Base-by-base conservation (phyloP, 2,888 invertebrate genomes). In the Plebejus argus region DNA sequence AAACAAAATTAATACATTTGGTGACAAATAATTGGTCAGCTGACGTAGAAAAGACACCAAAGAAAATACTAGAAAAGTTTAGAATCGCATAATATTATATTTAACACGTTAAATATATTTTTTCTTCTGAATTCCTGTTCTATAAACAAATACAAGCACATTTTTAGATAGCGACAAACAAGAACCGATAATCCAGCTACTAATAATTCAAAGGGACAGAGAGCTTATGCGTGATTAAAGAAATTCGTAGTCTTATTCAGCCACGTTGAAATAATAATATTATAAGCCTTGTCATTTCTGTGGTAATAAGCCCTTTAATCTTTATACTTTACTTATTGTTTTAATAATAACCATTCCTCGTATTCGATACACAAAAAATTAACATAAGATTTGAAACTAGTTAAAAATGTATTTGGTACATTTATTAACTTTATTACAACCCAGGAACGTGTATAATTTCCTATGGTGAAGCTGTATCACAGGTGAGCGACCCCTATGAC, bases 401-500 rank as follows among this genome's bases (percentile, higher is more conserved):
- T 28, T 28, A 28, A 28, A 28, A 28, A 28, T 1, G 2, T 28
- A 28, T 28, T 28, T 28, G 28, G 28, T 28, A 28, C 28, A 28
- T 28, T 49, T 20, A 61, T 61, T 20, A 20, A 61, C 8, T 58
- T 58, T 58, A 58, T 20, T 20, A 23, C 8, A 12, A 23, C 12
- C 15, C 28, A 28, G 28, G 15, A 33, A 66, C 66, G 28, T n/a
- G 28, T 33, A 66, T 66, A 66, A 66, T 28, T 28, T 66, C 18
- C 66, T 61, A 66, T 66, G 33, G 66, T 66, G 66, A 66, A 33
- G 28, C 66, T 66, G 66, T 66, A 10, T 33, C 66, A 28, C 66
- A 66, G 66, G 66, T 66, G 33, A 66, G 66, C 66, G 66, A 66
- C 66, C 66, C 66, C 20, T 18, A 66, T 66, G 66, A 15, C 66